Percentiles rank a stretch among this genome's conserved stretches.
Conservation (phyloP, 2,113 vertebrate genomes). For the Trematomus loennbergii region DNA sequence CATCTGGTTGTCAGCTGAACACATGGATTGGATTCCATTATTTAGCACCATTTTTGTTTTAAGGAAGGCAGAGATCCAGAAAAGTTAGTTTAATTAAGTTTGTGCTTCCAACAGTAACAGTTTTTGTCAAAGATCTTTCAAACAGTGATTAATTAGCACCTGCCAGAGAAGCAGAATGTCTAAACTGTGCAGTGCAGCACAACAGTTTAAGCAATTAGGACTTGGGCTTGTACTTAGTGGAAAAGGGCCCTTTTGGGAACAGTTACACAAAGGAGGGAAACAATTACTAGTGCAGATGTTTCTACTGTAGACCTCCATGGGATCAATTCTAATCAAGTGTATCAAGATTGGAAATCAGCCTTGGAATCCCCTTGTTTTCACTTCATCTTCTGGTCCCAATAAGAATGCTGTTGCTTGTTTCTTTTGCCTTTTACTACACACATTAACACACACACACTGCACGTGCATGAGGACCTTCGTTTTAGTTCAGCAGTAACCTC, state of each 20-base stretch:
- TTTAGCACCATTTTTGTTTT: conserved; percentile 50
- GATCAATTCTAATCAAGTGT: conserved; percentile 73
- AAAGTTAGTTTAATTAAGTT: conserved; percentile 75
- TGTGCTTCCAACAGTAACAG: conserved; percentile 49
- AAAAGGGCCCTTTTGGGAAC: conserved; percentile 61
- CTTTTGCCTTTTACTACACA: not conserved
- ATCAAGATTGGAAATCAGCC: conserved; percentile 57
- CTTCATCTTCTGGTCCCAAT: conserved; percentile 17
- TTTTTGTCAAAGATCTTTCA: conserved; percentile 64
- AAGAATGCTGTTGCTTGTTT: not conserved
- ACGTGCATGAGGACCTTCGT: not conserved
- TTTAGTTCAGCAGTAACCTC: not conserved
- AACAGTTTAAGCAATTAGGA: conserved; percentile 65
- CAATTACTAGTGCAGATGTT: conserved; percentile 64
- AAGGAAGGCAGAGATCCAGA: conserved; percentile 63
- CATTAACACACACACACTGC: not conserved
- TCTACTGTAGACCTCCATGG: conserved; percentile 54
- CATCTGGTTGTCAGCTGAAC: conserved; percentile 27
- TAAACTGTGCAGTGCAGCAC: conserved; percentile 44
- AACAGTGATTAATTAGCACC: conserved; percentile 74
- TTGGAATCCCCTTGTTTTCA: conserved; percentile 22
- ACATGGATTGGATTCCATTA: conserved; percentile 42
- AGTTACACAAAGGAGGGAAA: conserved; percentile 50
- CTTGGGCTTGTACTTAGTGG: conserved; percentile 58
- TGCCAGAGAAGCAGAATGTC: conserved; percentile 55